Evolutionary conservation across 2,888 invertebrate genomes (phyloP).

Genomic region (Cerceris ruficornis): DNA sequence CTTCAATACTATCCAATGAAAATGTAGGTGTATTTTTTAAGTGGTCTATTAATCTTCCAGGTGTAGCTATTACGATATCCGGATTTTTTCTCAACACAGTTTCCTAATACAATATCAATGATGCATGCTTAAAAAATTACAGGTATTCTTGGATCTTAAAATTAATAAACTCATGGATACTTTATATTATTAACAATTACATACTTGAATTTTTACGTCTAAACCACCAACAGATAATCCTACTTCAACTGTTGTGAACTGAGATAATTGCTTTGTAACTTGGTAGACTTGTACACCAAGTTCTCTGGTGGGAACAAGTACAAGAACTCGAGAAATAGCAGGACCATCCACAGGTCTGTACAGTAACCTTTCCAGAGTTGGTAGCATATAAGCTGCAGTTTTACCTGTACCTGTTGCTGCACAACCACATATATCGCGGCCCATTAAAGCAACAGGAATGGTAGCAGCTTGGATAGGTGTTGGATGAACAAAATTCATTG

Average conservation of each 20-base stretch:
- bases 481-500: slow-evolving; percentile 95
- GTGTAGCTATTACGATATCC: slow-evolving; percentile 98
- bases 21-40: slow-evolving; percentile 97
- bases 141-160: neutral
- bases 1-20: slow-evolving; percentile 94
- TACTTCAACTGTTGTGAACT: slow-evolving; percentile 91
- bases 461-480: slow-evolving; percentile 98
- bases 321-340: slow-evolving; percentile 91
- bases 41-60: slow-evolving; percentile 98
- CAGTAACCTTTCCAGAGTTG: slow-evolving; percentile 95
- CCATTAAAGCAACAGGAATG: slow-evolving; percentile 95
- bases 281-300: slow-evolving; percentile 98
- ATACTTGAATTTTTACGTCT: slow-evolving; percentile 88
- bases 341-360: slow-evolving; percentile 90
- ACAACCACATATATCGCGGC: slow-evolving; percentile 98
- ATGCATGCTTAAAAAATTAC: neutral
- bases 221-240: slow-evolving; percentile 94
- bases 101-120: slow-evolving; percentile 83
- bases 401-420: slow-evolving; percentile 99
- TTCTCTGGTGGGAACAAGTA: slow-evolving; percentile 98
- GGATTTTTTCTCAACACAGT: slow-evolving; percentile 93
- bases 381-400: slow-evolving; percentile 99
- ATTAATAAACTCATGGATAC: neutral
- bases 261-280: slow-evolving; percentile 94
- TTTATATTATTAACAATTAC: slow-evolving; percentile 43